phyloP scores from a whole-genome alignment of 2,113 vertebrate genomes.

The Mus pahari region DNA sequence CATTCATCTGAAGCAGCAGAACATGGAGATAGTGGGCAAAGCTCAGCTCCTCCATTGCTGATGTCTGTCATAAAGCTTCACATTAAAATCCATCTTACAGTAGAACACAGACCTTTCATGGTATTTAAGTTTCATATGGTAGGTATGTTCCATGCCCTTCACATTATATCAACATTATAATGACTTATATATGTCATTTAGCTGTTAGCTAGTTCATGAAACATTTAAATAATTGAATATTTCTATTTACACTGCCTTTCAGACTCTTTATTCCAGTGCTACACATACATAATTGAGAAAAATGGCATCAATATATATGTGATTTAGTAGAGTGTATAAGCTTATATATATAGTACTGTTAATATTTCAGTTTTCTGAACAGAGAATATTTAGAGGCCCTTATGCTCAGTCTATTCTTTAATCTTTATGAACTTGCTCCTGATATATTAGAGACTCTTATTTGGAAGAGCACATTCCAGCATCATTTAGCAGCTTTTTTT shows the following conservation, averaged over 20 bases:
- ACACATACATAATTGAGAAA: constrained; percentile 9
- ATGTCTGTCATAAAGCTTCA: constrained; percentile 37
- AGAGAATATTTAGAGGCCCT: constrained; percentile 11
- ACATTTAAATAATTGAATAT: not conserved
- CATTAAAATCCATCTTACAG: not conserved
- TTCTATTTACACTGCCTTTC: not conserved
- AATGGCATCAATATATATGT: not conserved
- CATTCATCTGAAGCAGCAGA: not conserved
- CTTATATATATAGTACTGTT: constrained; percentile 65
- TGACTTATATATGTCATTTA: constrained; percentile 2
- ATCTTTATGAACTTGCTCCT: constrained; percentile 26
- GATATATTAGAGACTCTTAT: constrained; percentile 61
- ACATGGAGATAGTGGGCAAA: not conserved
- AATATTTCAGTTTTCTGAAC: constrained; percentile 43
- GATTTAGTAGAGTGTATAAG: not conserved
- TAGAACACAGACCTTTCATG: not conserved
- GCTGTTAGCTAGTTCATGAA: not conserved
- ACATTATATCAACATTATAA: not conserved
- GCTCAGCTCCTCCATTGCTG: not conserved
- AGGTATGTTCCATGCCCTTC: not conserved
- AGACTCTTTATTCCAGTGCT: not conserved
- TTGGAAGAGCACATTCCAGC: constrained; percentile 32
- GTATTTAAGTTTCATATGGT: constrained; percentile 18
- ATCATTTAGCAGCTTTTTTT: constrained; percentile 65
- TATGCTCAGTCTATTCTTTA: constrained; percentile 22